Evolutionary conservation across 2,888 invertebrate species (phyloP).

Genomic region (Meiosimyza platycephala): DNA sequence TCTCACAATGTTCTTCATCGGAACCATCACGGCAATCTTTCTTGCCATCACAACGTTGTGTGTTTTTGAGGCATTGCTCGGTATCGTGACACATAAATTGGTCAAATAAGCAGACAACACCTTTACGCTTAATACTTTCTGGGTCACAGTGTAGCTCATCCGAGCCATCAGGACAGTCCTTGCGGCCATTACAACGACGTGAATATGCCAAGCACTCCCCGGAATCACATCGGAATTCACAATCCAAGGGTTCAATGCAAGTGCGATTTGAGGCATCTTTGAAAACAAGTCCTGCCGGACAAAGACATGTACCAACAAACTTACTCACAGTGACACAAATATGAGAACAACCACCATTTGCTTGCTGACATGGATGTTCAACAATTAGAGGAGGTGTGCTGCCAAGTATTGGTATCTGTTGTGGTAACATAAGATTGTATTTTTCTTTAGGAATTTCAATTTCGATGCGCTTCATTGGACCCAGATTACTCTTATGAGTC

Average conservation of each 20-base stretch:
- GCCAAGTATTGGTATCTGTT: slow-evolving; percentile 53
- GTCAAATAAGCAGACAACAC: slow-evolving; percentile 63
- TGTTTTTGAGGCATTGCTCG: slow-evolving; percentile 67
- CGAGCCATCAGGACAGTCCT: slow-evolving; percentile 72
- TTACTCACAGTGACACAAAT: slow-evolving; percentile 73
- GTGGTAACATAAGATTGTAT: slow-evolving; percentile 46
- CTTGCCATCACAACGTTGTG: slow-evolving; percentile 69
- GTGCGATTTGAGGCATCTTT: slow-evolving; percentile 67
- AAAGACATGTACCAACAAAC: slow-evolving; percentile 69
- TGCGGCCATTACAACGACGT: slow-evolving; percentile 71
- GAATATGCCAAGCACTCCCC: slow-evolving; percentile 71
- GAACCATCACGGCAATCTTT: slow-evolving; percentile 71
- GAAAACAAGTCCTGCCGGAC: slow-evolving; percentile 76
- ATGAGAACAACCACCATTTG: slow-evolving; percentile 78
- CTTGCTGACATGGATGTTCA: slow-evolving; percentile 72
- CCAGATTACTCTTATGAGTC: slow-evolving; percentile 69
- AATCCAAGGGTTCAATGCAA: slow-evolving; percentile 71
- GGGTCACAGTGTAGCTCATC: slow-evolving; percentile 70
- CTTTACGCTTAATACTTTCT: slow-evolving; percentile 57
- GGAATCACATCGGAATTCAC: slow-evolving; percentile 69
- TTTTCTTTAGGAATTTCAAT: slow-evolving; percentile 53
- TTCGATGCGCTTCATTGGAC: slow-evolving; percentile 59
- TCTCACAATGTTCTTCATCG: slow-evolving; percentile 71
- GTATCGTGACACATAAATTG: slow-evolving; percentile 71
- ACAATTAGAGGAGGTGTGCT: slow-evolving; percentile 42